Percentiles rank a stretch among this genome's conserved stretches.
phyloP scores from a whole-genome alignment of 2,888 invertebrate species.

The Omphaloscelis lunosa region DNA sequence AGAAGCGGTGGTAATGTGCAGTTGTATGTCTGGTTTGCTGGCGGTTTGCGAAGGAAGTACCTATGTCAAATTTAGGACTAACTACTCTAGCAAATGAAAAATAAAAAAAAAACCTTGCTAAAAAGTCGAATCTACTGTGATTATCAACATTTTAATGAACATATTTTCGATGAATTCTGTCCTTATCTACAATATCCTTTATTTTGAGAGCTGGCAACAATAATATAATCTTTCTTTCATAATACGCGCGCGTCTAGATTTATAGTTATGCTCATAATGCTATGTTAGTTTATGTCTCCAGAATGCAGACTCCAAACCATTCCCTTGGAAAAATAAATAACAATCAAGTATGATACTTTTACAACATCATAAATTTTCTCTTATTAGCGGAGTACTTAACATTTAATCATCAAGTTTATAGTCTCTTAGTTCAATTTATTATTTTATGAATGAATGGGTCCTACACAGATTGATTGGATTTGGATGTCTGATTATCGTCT shows the following conservation, averaged over 20 bases:
- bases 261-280: background rate
- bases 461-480: background rate
- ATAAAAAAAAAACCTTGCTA: background rate
- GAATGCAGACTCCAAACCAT: background rate
- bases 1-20: constrained; percentile 2
- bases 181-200: background rate
- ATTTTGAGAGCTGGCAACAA: background rate
- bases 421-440: constrained; percentile 16
- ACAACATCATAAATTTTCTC: constrained; percentile 39
- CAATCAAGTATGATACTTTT: constrained; percentile 38
- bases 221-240: background rate
- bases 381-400: constrained; percentile 36
- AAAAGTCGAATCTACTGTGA: too few species aligned
- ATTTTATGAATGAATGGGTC: background rate
- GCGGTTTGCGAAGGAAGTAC: background rate
- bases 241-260: background rate
- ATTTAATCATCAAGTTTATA: constrained; percentile 41
- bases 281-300: background rate
- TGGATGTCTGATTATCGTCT: background rate
- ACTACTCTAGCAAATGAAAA: background rate
- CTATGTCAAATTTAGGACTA: background rate
- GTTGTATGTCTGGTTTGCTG: constrained; percentile 14
- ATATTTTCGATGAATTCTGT: background rate
- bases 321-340: constrained; percentile 42
- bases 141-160: background rate